Percentiles rank a stretch among this genome's conserved stretches.
These are phyloP conservation scores for Astropecten irregularis DNA, from an alignment of 53 echinoderm and acorn worm species.

Conservation along the genomic window DNA sequence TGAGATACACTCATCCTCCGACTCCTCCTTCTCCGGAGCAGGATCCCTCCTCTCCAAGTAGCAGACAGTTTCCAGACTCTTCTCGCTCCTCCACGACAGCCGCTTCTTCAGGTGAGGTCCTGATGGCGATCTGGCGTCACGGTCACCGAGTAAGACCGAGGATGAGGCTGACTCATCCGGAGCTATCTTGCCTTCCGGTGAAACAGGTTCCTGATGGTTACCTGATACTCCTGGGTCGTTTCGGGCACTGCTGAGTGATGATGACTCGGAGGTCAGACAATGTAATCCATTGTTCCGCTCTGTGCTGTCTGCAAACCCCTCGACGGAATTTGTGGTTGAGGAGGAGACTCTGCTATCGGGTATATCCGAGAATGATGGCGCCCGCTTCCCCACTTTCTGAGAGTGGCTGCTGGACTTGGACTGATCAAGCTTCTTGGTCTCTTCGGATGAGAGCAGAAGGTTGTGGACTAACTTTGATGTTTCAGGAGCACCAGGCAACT, in stretches of 20 bases:
- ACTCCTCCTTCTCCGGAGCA: background rate
- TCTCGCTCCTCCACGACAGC: constrained; percentile 34
- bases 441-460: background rate
- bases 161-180: background rate
- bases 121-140: background rate
- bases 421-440: background rate
- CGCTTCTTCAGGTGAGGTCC: background rate
- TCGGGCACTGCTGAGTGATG: background rate
- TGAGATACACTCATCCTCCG: constrained; percentile 19
- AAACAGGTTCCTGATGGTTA: background rate
- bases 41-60: constrained; percentile 17
- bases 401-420: background rate
- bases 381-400: background rate
- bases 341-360: background rate
- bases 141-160: background rate
- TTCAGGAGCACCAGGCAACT: background rate
- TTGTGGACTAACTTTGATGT: background rate
- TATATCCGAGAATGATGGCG: constrained; percentile 29
- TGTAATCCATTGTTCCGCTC: constrained; percentile 12
- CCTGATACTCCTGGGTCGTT: background rate
- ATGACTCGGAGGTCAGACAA: background rate
- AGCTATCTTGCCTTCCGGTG: background rate
- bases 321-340: background rate
- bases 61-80: constrained; percentile 21
- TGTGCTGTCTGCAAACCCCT: constrained; percentile 13